Evolutionary conservation across 2,888 invertebrate species (phyloP).

Genomic region (Ennomos fuscantarius): DNA sequence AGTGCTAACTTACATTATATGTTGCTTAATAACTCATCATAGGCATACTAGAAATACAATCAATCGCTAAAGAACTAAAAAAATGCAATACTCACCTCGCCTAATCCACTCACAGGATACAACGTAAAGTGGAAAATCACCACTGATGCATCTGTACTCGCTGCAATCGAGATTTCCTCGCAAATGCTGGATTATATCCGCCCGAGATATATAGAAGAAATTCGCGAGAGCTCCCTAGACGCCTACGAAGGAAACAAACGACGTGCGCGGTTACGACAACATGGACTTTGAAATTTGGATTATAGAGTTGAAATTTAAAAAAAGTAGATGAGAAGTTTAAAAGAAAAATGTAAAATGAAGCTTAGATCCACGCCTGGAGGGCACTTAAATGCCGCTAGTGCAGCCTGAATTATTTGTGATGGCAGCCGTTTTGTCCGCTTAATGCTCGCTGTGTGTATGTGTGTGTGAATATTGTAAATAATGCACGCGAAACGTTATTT

Average conservation of each 20-base stretch:
- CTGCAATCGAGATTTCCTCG: conserved; percentile 52
- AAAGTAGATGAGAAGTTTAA: conserved; percentile 21
- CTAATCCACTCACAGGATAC: not conserved
- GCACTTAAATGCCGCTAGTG: conserved; percentile 56
- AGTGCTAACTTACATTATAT: too few species aligned
- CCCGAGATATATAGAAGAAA: conserved; percentile 44
- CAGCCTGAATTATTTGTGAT: conserved; percentile 52
- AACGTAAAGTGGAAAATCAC: conserved; percentile 48
- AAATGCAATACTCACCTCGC: not conserved
- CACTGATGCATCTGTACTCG: conserved; percentile 50
- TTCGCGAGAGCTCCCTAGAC: conserved; percentile 40
- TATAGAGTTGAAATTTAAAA: conserved; percentile 20
- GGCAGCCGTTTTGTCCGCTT: conserved; percentile 43
- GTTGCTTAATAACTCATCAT: too few species aligned
- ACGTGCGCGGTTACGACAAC: conserved; percentile 11
- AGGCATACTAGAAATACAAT: too few species aligned
- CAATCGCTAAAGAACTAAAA: too few species aligned
- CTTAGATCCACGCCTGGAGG: conserved; percentile 46
- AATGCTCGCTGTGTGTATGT: conserved; percentile 22
- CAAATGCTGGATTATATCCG: conserved; percentile 48
- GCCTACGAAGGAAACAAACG: conserved; percentile 36
- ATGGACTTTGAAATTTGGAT: not conserved
- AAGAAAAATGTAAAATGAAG: conserved; percentile 45
- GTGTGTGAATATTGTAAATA: conserved; percentile 7
- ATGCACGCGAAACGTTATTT: not conserved